These are phyloP conservation scores for Rhagonycha fulva DNA, from an alignment of 2,888 invertebrate genomes.

Conservation along the genomic window DNA sequence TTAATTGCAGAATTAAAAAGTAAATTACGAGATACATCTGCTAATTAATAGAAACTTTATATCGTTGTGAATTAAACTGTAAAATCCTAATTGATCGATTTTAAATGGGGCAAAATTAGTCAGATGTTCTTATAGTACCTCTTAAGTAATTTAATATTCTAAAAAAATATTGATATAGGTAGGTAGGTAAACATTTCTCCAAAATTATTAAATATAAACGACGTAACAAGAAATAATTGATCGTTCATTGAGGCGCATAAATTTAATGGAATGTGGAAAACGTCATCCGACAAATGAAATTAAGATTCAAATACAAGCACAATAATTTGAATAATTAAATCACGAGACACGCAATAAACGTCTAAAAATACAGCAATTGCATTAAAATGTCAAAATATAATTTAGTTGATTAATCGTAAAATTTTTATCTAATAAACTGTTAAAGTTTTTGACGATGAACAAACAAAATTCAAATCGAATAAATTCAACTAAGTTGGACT, in stretches of 20 bases:
- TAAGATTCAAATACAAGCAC: neutral
- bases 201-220: neutral
- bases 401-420: neutral
- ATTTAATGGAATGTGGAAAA: neutral
- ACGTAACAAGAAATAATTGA: neutral
- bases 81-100: neutral
- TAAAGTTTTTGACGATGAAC: constrained; percentile 5
- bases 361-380: neutral
- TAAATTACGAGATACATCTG: neutral
- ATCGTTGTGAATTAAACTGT: neutral
- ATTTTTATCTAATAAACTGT: neutral
- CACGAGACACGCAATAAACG: neutral
- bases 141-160: neutral
- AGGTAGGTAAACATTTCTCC: neutral
- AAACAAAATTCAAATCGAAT: constrained; percentile 2
- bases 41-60: constrained; percentile 2
- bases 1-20: neutral
- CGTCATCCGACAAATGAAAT: neutral
- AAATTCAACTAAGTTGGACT: constrained; percentile 10
- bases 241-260: neutral
- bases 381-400: constrained; percentile 3
- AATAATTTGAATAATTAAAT: neutral
- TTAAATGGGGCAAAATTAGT: neutral
- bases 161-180: neutral
- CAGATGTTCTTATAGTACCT: neutral